phyloP scores from a whole-genome alignment of 1,140 invertebrate species.

The Agrypnia vestita region DNA sequence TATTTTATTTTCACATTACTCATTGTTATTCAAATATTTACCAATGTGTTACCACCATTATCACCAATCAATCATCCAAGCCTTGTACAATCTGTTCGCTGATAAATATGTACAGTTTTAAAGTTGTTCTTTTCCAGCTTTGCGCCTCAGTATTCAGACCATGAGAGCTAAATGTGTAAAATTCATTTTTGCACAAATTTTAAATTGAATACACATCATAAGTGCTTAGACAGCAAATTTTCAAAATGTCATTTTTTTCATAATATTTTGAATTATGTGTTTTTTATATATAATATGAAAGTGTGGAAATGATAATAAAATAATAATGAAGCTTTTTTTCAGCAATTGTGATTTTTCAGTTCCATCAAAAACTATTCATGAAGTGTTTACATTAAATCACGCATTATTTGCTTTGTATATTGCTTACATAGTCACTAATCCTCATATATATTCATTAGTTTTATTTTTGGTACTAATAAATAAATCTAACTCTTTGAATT shows the following conservation, averaged over 20 bases:
- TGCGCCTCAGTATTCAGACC: neutral
- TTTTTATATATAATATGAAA: no score
- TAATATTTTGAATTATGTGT: no score
- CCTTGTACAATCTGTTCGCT: neutral
- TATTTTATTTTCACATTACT: slow-evolving; percentile 21
- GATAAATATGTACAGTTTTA: neutral
- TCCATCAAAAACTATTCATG: no score
- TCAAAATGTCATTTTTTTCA: no score
- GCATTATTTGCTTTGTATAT: slow-evolving; percentile 41
- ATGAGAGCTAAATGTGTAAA: no score
- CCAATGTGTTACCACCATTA: slow-evolving; percentile 2
- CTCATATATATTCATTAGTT: neutral
- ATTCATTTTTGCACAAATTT: no score
- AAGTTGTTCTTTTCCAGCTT: slow-evolving; percentile 12
- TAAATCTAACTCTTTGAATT: no score
- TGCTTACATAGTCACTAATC: slow-evolving; percentile 47
- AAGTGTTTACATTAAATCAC: neutral
- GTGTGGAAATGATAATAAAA: no score
- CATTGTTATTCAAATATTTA: neutral
- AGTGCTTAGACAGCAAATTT: no score
- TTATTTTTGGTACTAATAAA: neutral
- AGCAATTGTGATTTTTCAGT: no score
- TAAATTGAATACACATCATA: no score
- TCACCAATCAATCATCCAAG: neutral
- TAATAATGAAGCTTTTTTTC: no score